These are phyloP conservation scores for Trachelus tabidus DNA, from an alignment of 2,888 invertebrate genomes.

Conservation along the genomic window DNA sequence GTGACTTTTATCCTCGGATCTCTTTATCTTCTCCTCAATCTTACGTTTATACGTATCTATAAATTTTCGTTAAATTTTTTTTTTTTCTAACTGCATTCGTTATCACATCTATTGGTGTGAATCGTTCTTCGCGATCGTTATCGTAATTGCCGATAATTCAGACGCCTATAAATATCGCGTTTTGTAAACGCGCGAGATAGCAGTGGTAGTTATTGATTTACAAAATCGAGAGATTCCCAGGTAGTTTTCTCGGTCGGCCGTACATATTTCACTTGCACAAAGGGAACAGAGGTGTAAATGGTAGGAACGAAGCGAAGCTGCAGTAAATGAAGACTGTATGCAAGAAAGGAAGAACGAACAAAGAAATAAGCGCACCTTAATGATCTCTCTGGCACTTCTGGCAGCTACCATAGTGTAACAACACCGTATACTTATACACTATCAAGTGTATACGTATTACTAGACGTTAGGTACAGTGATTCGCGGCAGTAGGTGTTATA, in stretches of 20 bases:
- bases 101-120: no score
- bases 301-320: neutral
- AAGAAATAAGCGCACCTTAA: neutral
- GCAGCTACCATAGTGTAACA: neutral
- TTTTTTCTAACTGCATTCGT: no score
- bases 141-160: neutral
- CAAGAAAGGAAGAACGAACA: neutral
- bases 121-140: neutral
- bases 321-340: neutral
- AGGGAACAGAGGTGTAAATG: neutral
- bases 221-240: neutral
- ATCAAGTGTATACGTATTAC: neutral
- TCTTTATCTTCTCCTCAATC: no score
- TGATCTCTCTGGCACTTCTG: neutral
- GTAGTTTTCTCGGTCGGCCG: neutral
- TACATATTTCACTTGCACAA: neutral
- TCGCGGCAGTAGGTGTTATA: neutral
- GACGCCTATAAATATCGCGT: neutral
- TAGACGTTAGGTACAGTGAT: neutral
- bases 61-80: no score
- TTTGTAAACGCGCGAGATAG: neutral
- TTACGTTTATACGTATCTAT: no score
- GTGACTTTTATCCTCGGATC: conserved; percentile 14
- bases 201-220: neutral
- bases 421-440: neutral